A percentile compares a stretch with the other conserved stretches of the same genome.
These are phyloP conservation scores for Podarcis lilfordi DNA, from an alignment of 2,797 vertebrate genomes.

Conservation along the genomic window DNA sequence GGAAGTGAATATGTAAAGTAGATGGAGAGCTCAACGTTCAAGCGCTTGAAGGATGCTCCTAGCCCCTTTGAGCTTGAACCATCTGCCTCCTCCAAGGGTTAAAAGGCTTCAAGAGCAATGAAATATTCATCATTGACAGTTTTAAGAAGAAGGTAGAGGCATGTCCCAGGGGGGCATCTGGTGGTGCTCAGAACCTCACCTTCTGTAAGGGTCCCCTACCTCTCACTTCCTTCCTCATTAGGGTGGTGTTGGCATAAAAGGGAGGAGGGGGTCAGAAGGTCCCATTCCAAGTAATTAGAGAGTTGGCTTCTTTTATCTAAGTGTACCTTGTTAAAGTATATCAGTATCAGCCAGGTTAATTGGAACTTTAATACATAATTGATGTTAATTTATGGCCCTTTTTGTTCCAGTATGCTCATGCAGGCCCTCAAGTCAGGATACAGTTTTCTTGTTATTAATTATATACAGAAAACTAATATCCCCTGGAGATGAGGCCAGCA, in stretches of 20 bases:
- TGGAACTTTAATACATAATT: constrained; percentile 88
- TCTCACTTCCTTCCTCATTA: constrained; percentile 80
- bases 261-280: constrained; percentile 84
- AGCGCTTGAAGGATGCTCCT: constrained; percentile 39
- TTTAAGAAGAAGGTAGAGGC: constrained; percentile 64
- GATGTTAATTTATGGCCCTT: constrained; percentile 87
- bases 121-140: constrained; percentile 68
- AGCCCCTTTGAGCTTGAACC: constrained; percentile 54
- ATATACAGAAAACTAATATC: constrained; percentile 83
- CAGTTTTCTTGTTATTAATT: constrained; percentile 85
- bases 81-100: constrained; percentile 54
- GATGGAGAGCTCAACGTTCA: constrained; percentile 21
- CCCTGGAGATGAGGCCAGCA: constrained; percentile 67
- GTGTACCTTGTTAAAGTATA: constrained; percentile 85
- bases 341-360: constrained; percentile 87
- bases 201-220: constrained; percentile 66
- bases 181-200: constrained; percentile 62
- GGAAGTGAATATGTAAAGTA: constrained; percentile 25
- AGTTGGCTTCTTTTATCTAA: constrained; percentile 85
- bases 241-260: constrained; percentile 80
- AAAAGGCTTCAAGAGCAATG: constrained; percentile 59
- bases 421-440: constrained; percentile 80
- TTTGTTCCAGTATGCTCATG: constrained; percentile 81
- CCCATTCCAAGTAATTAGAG: constrained; percentile 85
- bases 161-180: constrained; percentile 59